Evolutionary conservation across 2,113 vertebrate genomes (phyloP).

Genomic region (Panthera uncia): DNA sequence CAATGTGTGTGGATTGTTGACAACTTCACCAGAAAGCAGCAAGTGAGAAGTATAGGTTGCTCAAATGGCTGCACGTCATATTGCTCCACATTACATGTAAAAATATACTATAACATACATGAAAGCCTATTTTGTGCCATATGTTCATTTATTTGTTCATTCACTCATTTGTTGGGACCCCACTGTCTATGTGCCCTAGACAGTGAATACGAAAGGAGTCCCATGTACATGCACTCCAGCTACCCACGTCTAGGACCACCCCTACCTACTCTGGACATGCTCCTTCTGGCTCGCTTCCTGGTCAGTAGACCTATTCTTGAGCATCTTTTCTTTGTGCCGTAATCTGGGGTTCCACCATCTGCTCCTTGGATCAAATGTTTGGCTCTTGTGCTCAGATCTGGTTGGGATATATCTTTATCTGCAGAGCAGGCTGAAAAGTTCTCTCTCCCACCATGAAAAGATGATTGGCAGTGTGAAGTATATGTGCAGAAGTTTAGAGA

Average conservation of each 20-base stretch:
- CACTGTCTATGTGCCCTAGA: no score
- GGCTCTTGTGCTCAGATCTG: neutral
- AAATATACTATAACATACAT: neutral
- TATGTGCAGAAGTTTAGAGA: neutral
- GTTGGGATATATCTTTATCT: neutral
- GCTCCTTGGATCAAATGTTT: neutral
- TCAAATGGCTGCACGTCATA: neutral
- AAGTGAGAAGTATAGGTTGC: neutral
- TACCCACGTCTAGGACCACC: neutral
- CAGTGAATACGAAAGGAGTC: neutral
- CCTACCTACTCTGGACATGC: neutral
- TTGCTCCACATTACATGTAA: neutral
- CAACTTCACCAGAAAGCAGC: conserved; percentile 52
- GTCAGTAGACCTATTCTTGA: neutral
- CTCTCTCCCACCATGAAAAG: neutral
- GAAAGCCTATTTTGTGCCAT: neutral
- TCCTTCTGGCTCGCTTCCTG: neutral
- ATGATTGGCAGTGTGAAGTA: neutral
- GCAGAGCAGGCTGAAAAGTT: neutral
- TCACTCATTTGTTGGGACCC: neutral
- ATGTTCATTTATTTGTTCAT: neutral
- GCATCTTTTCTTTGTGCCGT: neutral
- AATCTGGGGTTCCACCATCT: neutral
- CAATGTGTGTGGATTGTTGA: conserved; percentile 30
- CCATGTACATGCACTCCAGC: fast-evolving